Conservation (phyloP, 2,888 invertebrate species). For the Trissoscelio sp. region DNA sequence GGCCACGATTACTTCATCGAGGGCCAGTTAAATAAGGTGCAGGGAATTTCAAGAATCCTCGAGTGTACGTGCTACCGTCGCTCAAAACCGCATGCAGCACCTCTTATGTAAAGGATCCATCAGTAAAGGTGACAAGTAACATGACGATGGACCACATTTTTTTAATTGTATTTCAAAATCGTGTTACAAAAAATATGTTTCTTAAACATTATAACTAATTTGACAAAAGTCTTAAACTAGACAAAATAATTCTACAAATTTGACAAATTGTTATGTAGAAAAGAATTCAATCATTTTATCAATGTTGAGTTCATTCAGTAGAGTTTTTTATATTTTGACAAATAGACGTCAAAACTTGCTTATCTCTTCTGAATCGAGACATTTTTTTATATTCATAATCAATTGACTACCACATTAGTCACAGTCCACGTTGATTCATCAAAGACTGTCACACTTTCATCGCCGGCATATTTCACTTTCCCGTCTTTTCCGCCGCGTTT, state of each 20-base stretch:
- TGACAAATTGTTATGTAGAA: too few relatives aligned
- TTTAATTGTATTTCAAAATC: too few relatives aligned
- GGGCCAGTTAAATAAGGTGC: slow-evolving; percentile 26
- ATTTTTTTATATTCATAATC: slow-evolving; percentile 3
- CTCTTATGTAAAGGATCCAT: neutral
- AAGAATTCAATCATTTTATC: too few relatives aligned
- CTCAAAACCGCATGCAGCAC: neutral
- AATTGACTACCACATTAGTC: neutral
- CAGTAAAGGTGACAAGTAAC: slow-evolving; percentile 2
- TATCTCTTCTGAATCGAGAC: neutral
- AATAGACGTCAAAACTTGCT: slow-evolving; percentile 9
- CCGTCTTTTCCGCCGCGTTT: slow-evolving; percentile 12
- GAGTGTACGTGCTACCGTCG: neutral
- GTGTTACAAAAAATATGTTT: too few relatives aligned
- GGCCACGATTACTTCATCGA: slow-evolving; percentile 32
- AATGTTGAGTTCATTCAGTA: neutral
- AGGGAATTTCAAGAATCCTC: slow-evolving; percentile 30
- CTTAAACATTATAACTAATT: too few relatives aligned
- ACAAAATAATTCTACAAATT: too few relatives aligned
- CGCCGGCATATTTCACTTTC: slow-evolving; percentile 24
- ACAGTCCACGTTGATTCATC: neutral
- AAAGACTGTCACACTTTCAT: neutral
- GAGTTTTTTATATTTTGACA: slow-evolving; percentile 23
- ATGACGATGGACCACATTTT: neutral
- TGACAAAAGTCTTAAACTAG: too few relatives aligned